Conservation (phyloP, 53 echinoderm and acorn worm genomes). For the Echinometra lucunter region DNA sequence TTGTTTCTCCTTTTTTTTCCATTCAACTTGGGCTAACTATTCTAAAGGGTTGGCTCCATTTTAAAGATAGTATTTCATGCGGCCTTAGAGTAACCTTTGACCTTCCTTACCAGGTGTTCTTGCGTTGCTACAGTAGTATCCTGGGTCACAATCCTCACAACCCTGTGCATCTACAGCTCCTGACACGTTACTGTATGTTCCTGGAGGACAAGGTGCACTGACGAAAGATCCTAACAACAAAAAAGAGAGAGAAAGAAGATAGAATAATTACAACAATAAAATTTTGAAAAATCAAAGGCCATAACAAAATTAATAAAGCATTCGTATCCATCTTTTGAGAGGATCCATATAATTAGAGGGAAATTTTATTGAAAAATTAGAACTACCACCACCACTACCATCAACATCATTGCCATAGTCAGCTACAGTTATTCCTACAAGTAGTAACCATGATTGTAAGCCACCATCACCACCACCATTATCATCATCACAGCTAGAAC, state of each 20-base stretch:
- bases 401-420: background rate
- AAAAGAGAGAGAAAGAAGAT: background rate
- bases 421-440: background rate
- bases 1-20: too few species aligned
- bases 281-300: too few species aligned
- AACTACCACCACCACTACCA: background rate
- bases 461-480: background rate
- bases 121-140: slow-evolving; percentile 98
- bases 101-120: slow-evolving; percentile 88
- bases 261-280: background rate
- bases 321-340: background rate
- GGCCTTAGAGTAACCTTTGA: background rate
- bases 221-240: slow-evolving; percentile 80
- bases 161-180: slow-evolving; percentile 95
- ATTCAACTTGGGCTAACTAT: too few species aligned
- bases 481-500: background rate
- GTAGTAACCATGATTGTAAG: too few species aligned
- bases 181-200: slow-evolving; percentile 96
- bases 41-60: too few species aligned
- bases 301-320: background rate
- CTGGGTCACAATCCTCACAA: slow-evolving; percentile 93
- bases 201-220: slow-evolving; percentile 95
- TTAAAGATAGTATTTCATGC: background rate
- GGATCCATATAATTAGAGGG: background rate
- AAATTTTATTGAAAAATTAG: background rate